Conservation (phyloP, 2,888 invertebrate species). For the Drosophila neutralis region DNA sequence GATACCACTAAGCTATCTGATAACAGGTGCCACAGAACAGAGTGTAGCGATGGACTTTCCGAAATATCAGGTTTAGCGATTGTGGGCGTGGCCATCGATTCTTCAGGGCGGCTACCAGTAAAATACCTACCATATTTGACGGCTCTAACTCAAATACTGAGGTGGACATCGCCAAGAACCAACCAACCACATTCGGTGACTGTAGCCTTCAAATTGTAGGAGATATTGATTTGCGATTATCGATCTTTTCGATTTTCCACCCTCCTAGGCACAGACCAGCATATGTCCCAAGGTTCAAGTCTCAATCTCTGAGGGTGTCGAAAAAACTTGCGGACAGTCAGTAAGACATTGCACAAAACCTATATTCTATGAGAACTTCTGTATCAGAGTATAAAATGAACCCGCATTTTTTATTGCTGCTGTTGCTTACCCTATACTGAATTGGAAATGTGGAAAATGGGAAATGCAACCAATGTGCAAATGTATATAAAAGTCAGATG, state of each 20-base stretch:
- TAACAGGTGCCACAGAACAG: neutral
- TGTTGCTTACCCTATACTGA: neutral
- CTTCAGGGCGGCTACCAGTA: no score
- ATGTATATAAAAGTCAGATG: neutral
- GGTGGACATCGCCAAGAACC: no score
- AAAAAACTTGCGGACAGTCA: neutral
- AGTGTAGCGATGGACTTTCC: no score
- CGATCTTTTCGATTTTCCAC: neutral
- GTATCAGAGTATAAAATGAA: neutral
- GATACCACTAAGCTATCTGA: neutral
- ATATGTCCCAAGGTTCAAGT: neutral
- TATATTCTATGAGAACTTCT: neutral
- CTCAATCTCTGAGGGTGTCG: neutral
- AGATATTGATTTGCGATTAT: neutral
- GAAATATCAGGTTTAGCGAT: no score
- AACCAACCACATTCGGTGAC: no score
- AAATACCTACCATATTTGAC: no score
- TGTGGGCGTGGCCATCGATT: no score
- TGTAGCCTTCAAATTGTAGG: no score
- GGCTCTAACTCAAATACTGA: no score
- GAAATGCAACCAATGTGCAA: neutral
- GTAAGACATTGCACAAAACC: fast-evolving
- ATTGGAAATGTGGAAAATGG: neutral
- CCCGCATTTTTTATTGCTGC: neutral
- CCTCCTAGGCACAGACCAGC: neutral